Evolutionary conservation across 2,797 vertebrate species (phyloP).

Genomic region (Rhyacichthys aspro): DNA sequence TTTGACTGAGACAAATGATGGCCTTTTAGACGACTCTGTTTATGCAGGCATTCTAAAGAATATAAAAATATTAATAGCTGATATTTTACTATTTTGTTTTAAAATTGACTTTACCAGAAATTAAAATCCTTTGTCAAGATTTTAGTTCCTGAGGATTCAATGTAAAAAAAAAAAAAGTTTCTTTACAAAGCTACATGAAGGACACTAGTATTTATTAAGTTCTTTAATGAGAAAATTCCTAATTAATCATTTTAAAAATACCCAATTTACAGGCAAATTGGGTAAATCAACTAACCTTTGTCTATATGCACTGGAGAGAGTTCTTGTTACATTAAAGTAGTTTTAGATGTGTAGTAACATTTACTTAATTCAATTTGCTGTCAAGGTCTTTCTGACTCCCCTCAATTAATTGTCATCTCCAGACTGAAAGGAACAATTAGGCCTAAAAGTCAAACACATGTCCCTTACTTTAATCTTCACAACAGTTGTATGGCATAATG

Average conservation of each 20-base stretch:
- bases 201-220: slow-evolving; percentile 50
- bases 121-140: too few species aligned
- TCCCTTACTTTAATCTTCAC: slow-evolving; percentile 53
- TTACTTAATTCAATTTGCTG: slow-evolving; percentile 75
- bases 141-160: neutral
- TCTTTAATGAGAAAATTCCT: slow-evolving; percentile 54
- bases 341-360: slow-evolving; percentile 65
- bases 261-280: slow-evolving; percentile 69
- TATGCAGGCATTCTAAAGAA: too few species aligned
- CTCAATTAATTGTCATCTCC: slow-evolving; percentile 78
- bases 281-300: slow-evolving; percentile 63
- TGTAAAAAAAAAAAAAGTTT: neutral
- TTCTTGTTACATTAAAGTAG: slow-evolving; percentile 58
- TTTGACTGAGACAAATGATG: too few species aligned
- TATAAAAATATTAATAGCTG: too few species aligned
- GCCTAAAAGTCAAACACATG: slow-evolving; percentile 70
- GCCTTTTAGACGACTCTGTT: too few species aligned
- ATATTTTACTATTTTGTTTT: too few species aligned
- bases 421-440: slow-evolving; percentile 74
- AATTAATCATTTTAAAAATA: slow-evolving; percentile 66
- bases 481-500: slow-evolving; percentile 62
- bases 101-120: too few species aligned
- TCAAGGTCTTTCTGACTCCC: slow-evolving; percentile 74
- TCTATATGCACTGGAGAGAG: slow-evolving; percentile 39
- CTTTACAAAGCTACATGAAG: slow-evolving; percentile 43